Conservation (phyloP, 2,888 invertebrate species). For the Ecdyonurus torrentis region DNA sequence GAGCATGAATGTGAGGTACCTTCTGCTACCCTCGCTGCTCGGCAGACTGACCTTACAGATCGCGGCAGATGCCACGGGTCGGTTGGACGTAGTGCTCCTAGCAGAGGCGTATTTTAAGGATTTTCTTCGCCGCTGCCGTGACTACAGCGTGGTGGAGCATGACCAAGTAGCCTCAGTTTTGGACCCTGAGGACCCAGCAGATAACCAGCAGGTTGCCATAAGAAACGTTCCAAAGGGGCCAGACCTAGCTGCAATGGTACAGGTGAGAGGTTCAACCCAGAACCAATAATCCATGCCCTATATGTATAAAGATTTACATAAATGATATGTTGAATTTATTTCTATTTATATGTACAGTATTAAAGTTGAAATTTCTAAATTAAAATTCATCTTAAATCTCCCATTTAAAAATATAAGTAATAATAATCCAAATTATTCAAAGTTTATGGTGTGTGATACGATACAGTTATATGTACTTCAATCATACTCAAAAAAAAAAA, state of each 20-base stretch:
- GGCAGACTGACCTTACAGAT: conserved; percentile 60
- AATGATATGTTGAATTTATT: too few species aligned
- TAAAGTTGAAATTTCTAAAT: too few species aligned
- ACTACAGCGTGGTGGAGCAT: conserved; percentile 56
- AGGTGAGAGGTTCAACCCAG: too few species aligned
- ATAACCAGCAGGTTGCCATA: background rate
- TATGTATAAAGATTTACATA: too few species aligned
- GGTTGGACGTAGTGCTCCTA: conserved; percentile 38
- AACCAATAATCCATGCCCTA: too few species aligned
- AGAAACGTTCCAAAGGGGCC: background rate
- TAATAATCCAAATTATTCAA: too few species aligned
- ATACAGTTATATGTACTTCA: too few species aligned
- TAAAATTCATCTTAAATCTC: too few species aligned
- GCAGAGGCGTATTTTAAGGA: conserved; percentile 77
- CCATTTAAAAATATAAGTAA: too few species aligned
- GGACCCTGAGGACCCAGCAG: background rate
- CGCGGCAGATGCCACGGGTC: conserved; percentile 22
- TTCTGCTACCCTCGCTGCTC: conserved; percentile 68
- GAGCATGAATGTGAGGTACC: conserved; percentile 65
- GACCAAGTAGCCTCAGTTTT: conserved; percentile 17
- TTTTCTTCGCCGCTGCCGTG: conserved; percentile 63
- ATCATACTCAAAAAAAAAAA: too few species aligned
- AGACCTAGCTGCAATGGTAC: conserved; percentile 14
- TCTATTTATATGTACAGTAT: too few species aligned
- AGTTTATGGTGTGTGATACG: too few species aligned